phyloP scores from a whole-genome alignment of 2,888 invertebrate species.

The Sinotaia quadrata region DNA sequence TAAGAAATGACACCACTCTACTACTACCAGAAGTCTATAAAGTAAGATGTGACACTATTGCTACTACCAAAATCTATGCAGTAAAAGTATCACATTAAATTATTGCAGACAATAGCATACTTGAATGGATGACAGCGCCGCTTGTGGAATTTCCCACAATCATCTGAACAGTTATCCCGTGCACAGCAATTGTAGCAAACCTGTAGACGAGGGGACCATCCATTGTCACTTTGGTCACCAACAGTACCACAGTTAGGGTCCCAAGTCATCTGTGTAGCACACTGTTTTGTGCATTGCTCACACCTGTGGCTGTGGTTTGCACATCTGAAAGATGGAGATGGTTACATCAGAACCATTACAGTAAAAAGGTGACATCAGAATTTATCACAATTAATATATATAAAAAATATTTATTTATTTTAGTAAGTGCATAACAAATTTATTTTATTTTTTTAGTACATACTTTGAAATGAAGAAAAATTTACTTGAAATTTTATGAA shows the following conservation, averaged over 20 bases:
- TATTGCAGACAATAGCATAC: conserved; percentile 53
- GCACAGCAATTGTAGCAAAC: conserved; percentile 67
- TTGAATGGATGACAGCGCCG: conserved; percentile 59
- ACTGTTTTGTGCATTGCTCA: conserved; percentile 56
- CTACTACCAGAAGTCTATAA: too few relatives aligned
- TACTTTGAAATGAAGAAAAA: too few relatives aligned
- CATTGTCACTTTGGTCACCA: conserved; percentile 62
- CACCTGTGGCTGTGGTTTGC: conserved; percentile 49
- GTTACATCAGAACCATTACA: too few relatives aligned
- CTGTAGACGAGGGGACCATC: conserved; percentile 65
- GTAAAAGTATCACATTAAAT: too few relatives aligned
- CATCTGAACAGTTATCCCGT: conserved; percentile 57
- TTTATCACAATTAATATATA: too few relatives aligned
- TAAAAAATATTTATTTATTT: background rate
- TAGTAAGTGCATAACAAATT: background rate
- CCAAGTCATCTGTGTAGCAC: conserved; percentile 49
- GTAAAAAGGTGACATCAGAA: too few relatives aligned
- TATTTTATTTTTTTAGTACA: too few relatives aligned
- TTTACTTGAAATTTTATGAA: too few relatives aligned
- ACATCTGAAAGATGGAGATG: conserved; percentile 44
- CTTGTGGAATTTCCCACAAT: conserved; percentile 63
- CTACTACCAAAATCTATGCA: too few relatives aligned
- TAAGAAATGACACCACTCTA: too few relatives aligned
- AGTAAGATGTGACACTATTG: too few relatives aligned
- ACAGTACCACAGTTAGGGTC: conserved; percentile 59